Evolutionary conservation across 2,888 invertebrate species (phyloP).

Genomic region (Schrankia costaestrigalis): DNA sequence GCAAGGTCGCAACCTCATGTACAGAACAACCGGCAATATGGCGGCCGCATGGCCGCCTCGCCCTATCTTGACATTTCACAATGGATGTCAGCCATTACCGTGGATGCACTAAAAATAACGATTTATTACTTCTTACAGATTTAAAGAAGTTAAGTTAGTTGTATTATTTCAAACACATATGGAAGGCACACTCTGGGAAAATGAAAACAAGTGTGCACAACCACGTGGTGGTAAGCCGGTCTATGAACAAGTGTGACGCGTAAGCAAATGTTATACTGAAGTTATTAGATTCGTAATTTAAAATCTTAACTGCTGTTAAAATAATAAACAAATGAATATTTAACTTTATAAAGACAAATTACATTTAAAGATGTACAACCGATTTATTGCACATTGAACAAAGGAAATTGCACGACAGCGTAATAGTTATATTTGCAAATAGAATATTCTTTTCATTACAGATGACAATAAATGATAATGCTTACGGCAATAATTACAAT

Average conservation of each 20-base stretch:
- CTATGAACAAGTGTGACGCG: constrained; percentile 69
- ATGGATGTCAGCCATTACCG: constrained; percentile 72
- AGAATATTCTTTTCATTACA: no score
- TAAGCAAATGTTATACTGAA: constrained; percentile 56
- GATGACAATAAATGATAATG: no score
- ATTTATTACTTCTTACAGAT: constrained; percentile 8
- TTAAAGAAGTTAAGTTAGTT: neutral
- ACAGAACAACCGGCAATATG: constrained; percentile 76
- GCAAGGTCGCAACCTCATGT: constrained; percentile 74
- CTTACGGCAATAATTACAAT: constrained; percentile 38
- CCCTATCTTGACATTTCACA: constrained; percentile 79
- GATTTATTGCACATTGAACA: no score
- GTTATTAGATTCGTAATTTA: constrained; percentile 44
- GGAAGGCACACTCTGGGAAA: constrained; percentile 1
- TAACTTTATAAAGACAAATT: constrained; percentile 2
- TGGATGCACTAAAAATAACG: constrained; percentile 23
- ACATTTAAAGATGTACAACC: no score
- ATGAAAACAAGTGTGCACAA: constrained; percentile 51
- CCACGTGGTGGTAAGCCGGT: constrained; percentile 78
- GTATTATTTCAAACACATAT: constrained; percentile 3
- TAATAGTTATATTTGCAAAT: no score
- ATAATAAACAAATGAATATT: constrained; percentile 31
- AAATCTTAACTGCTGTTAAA: constrained; percentile 19
- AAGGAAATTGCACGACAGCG: no score
- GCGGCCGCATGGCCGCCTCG: constrained; percentile 80